Conservation (phyloP, 2,888 invertebrate species). For the Conistra vaccinii region DNA sequence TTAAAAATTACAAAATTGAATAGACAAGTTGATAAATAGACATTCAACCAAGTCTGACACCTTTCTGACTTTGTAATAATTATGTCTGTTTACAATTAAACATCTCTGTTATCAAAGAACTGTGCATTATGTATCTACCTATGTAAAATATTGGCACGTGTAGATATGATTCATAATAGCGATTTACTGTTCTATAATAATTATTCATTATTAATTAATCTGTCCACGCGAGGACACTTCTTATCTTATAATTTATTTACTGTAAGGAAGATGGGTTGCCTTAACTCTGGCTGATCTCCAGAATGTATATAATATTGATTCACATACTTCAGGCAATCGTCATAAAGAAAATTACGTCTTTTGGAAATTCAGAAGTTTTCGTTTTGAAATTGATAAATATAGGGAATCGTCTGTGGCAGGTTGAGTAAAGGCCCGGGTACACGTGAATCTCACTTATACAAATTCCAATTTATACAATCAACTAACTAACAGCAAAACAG, state of each 20-base stretch:
- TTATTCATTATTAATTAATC: slow-evolving; percentile 14
- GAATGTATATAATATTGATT: background rate
- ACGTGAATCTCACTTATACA: no score
- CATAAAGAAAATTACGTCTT: background rate
- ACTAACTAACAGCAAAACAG: background rate
- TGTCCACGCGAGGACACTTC: background rate
- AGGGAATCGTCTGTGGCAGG: background rate
- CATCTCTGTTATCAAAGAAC: slow-evolving; percentile 9
- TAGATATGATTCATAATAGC: slow-evolving; percentile 12
- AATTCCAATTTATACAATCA: no score
- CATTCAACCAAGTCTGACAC: background rate
- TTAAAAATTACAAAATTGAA: background rate
- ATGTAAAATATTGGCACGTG: slow-evolving; percentile 29
- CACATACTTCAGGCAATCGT: background rate
- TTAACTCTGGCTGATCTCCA: slow-evolving; percentile 8
- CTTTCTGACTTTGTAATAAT: background rate
- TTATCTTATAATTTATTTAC: no score
- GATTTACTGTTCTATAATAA: background rate
- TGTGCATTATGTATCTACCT: background rate
- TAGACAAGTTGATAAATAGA: background rate
- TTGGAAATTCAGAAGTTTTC: background rate
- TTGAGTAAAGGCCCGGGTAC: background rate
- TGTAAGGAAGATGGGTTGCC: no score
- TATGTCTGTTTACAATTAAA: background rate
- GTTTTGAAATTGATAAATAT: background rate